A percentile compares a stretch with the other conserved stretches of the same genome.
These are phyloP conservation scores for Aplocera efformata DNA, from an alignment of 2,888 invertebrate genomes.

Conservation along the genomic window DNA sequence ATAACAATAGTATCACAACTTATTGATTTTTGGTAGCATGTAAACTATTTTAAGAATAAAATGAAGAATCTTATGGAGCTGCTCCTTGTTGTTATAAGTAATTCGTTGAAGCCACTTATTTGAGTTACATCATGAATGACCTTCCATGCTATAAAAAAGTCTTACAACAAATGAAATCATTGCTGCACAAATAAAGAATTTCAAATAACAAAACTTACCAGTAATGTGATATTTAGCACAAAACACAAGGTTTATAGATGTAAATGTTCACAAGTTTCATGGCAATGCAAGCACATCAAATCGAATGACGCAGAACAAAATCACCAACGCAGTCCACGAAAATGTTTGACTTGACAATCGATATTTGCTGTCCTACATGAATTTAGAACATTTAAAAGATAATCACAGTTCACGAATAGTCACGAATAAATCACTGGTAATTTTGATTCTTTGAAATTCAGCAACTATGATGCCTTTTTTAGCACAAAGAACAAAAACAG, in stretches of 20 bases:
- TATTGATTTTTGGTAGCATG: too few species aligned
- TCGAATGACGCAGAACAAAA: slow-evolving; percentile 65
- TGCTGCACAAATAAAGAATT: background rate
- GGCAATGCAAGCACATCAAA: slow-evolving; percentile 43
- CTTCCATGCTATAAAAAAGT: slow-evolving; percentile 36
- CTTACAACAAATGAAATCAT: too few species aligned
- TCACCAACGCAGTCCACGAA: slow-evolving; percentile 54
- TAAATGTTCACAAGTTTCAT: slow-evolving; percentile 25
- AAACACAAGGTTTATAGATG: slow-evolving; percentile 7
- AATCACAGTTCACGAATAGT: slow-evolving; percentile 57
- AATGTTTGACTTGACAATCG: slow-evolving; percentile 67
- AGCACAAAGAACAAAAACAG: slow-evolving; percentile 66
- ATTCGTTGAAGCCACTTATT: slow-evolving; percentile 26
- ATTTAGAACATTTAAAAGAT: slow-evolving; percentile 48
- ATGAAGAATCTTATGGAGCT: too few species aligned
- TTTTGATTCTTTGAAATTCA: slow-evolving; percentile 72
- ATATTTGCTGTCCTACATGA: slow-evolving; percentile 50
- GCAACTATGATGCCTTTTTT: slow-evolving; percentile 54
- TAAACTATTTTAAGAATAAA: too few species aligned
- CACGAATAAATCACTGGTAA: slow-evolving; percentile 59
- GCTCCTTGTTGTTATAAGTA: slow-evolving; percentile 20
- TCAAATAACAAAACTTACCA: slow-evolving; percentile 35
- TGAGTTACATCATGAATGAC: slow-evolving; percentile 46
- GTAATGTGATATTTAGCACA: slow-evolving; percentile 24
- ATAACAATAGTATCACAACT: too few species aligned